Conservation (phyloP, 2,797 vertebrate genomes). For the Rhinoraja longicauda region DNA sequence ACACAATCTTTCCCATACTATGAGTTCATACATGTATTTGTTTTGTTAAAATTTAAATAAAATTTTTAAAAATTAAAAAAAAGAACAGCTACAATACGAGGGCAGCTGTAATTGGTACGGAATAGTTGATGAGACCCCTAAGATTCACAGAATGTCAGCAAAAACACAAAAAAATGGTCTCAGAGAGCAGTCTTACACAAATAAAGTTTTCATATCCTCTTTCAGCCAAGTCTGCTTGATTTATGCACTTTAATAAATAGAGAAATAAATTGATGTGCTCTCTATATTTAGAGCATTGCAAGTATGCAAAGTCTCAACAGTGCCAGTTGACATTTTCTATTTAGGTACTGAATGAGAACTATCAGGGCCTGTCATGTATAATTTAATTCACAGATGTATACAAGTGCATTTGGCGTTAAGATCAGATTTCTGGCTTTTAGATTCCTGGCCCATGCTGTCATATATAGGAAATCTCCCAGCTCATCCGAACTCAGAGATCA, state of each 20-base stretch:
- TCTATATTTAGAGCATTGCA: background rate
- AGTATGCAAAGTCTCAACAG: background rate
- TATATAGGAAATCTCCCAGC: constrained; percentile 19
- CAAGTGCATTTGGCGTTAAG: constrained; percentile 32
- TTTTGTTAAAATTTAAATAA: too few species aligned
- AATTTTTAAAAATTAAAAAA: too few species aligned
- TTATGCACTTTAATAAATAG: constrained; percentile 4
- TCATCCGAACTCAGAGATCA: constrained; percentile 16
- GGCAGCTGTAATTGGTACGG: background rate
- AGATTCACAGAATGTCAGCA: background rate
- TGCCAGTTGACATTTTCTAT: constrained; percentile 35
- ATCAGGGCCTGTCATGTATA: constrained; percentile 37
- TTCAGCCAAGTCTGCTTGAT: background rate
- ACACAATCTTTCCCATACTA: too few species aligned
- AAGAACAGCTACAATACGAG: background rate
- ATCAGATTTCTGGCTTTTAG: constrained; percentile 36
- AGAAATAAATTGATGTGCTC: background rate
- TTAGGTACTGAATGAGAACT: constrained; percentile 31
- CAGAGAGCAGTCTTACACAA: background rate
- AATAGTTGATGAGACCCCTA: background rate
- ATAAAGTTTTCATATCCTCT: background rate
- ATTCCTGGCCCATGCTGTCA: constrained; percentile 34
- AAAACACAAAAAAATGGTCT: background rate
- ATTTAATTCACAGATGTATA: constrained; percentile 39
- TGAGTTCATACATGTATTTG: too few species aligned